Evolutionary conservation across 2,113 vertebrate species (phyloP), one percentile per base, ranked within the genome.

Genomic region (Cephalopholis sonnerati): DNA sequence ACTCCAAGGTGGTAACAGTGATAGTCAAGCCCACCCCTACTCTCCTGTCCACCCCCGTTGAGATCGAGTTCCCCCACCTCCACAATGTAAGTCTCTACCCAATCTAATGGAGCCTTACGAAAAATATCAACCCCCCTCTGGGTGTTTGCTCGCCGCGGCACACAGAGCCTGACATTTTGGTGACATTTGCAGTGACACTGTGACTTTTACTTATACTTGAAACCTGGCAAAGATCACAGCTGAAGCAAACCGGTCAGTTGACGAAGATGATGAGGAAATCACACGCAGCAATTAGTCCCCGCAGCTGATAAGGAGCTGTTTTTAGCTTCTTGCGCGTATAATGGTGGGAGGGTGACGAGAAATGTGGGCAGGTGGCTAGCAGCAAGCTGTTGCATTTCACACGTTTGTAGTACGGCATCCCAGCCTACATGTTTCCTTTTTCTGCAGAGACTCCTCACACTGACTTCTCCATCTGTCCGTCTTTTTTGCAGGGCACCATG

Each of bases 1-100:
- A 99, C 93, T 99, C 98, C 55, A 98, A 96, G 92, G 96, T 99
- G 84, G 96, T 99, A 92, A 96, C 98, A 0, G 98, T 99, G 88
- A 99, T 96, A 0, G 96, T 99, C 86, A 99, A 97, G 83, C 98
- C 98, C 12, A 95, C 95, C 3, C 96, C 97, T 0, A 92, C 93
- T 1, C 96, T 97, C 7, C 87, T 98, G 63, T 94, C 97, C 17
- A 95, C 96, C 1, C 97, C 98, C 0, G 68, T 99, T 73, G 98
- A 99, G 91, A 97, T 99, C 0, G 97, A 99, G 81, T 99, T 99
- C 84, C 97, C 98, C 74, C 98, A 99, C 85, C 94, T 99, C 74
- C 95, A 97, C 89, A 99, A 99, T 0, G 98, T 99, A 95, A 98
- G 98, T 96, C 55, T 36, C 71, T 78, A 54, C 53, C 29, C 70